Evolutionary conservation across 2,888 invertebrate genomes (phyloP).

Genomic region (Teleogryllus oceanicus): DNA sequence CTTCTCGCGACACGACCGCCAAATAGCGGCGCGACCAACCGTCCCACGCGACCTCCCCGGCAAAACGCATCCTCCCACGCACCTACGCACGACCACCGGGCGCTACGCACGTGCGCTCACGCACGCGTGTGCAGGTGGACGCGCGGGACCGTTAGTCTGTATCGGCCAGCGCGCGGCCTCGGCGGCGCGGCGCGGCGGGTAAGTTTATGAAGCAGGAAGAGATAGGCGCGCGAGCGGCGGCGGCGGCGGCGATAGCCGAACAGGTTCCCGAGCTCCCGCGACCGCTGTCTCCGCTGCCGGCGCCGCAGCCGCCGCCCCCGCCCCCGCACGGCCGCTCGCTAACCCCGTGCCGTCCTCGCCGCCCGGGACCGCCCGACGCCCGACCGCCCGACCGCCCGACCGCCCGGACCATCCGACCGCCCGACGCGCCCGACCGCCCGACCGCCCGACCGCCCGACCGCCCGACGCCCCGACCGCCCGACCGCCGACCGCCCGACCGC

Average conservation of each 20-base stretch:
- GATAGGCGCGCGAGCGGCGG: background rate
- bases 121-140: no score
- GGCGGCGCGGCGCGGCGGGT: background rate
- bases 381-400: background rate
- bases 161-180: no score
- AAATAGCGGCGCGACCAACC: no score
- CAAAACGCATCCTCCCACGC: no score
- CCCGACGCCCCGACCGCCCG: no score
- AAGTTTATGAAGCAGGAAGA: slow-evolving; percentile 18
- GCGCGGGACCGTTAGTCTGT: no score
- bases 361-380: background rate
- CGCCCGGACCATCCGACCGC: background rate
- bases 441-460: background rate
- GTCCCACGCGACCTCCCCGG: no score
- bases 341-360: background rate
- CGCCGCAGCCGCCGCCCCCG: background rate
- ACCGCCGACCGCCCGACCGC: no score
- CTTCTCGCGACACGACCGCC: no score
- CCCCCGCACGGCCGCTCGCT: background rate
- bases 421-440: background rate
- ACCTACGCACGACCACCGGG: no score
- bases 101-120: no score
- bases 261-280: background rate
- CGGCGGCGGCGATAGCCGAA: slow-evolving; percentile 1
- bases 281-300: background rate